Percentiles rank a stretch among this genome's conserved stretches.
phyloP scores from a whole-genome alignment of 2,113 vertebrate species.

The Hipposideros armiger region DNA sequence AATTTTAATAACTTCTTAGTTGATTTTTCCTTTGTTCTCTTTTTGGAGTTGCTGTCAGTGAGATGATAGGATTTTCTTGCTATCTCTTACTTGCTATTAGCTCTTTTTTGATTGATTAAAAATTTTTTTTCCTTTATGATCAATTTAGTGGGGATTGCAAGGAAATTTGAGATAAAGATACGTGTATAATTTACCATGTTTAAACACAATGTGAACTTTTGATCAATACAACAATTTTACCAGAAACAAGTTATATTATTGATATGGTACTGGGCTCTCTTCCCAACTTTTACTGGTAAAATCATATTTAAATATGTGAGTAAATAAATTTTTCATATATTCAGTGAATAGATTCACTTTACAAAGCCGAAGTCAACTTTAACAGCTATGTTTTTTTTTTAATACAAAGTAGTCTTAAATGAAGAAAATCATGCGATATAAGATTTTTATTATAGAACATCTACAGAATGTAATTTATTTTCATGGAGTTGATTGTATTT shows the following conservation, averaged over 20 bases:
- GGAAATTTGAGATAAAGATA: background rate
- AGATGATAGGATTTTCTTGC: background rate
- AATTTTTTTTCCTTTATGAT: background rate
- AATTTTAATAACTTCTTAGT: background rate
- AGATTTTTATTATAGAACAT: background rate
- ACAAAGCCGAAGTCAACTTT: background rate
- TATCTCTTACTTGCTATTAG: background rate
- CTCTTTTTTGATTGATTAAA: background rate
- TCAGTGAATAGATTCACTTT: constrained; percentile 21
- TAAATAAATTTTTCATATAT: background rate
- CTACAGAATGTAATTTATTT: background rate
- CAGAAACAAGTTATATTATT: background rate
- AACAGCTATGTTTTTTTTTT: background rate
- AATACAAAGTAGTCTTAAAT: constrained; percentile 7
- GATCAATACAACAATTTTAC: background rate
- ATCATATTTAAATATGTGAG: constrained; percentile 42
- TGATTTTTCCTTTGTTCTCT: background rate
- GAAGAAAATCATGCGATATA: background rate
- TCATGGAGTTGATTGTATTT: constrained; percentile 33
- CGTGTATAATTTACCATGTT: background rate
- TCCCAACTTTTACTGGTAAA: background rate
- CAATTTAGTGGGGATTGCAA: background rate
- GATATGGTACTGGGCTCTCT: background rate
- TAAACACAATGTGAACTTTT: background rate
- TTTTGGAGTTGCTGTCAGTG: background rate